Percentiles rank a stretch among this genome's conserved stretches.
Conservation (phyloP, 2,797 vertebrate species). For the Sebastiscus albofasciatus region DNA sequence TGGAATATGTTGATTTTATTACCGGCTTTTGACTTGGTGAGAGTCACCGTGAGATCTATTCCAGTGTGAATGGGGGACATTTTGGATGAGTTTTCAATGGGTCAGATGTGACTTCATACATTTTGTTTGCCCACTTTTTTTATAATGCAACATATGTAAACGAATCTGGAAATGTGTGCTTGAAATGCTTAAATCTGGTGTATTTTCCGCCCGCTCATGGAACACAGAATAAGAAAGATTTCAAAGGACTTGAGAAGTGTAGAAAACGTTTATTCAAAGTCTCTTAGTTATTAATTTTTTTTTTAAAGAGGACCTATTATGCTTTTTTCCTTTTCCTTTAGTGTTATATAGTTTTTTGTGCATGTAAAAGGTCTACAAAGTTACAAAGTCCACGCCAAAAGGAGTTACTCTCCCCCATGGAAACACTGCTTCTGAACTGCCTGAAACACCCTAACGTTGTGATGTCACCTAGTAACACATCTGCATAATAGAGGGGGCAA, state of each 20-base stretch:
- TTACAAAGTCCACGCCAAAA: too few species aligned
- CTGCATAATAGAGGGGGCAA: too few species aligned
- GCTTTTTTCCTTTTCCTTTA: too few species aligned
- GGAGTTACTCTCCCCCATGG: too few species aligned
- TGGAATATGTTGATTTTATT: constrained; percentile 22
- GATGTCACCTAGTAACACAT: too few species aligned
- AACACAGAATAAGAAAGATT: neutral
- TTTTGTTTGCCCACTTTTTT: neutral
- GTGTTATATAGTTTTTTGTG: too few species aligned
- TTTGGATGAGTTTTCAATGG: constrained; percentile 2
- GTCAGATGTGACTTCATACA: constrained; percentile 42
- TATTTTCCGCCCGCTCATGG: neutral
- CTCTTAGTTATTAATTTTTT: too few species aligned
- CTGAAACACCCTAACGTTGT: too few species aligned
- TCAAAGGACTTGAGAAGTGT: too few species aligned
- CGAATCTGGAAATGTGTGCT: neutral
- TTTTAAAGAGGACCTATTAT: too few species aligned
- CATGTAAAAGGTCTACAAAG: too few species aligned
- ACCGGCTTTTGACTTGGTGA: constrained; percentile 30
- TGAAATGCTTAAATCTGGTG: neutral
- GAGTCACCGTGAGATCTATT: constrained; percentile 5
- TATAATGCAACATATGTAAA: neutral
- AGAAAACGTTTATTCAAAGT: neutral
- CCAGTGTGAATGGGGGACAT: neutral
- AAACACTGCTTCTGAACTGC: too few species aligned